Conservation (phyloP, 2,888 invertebrate species). For the Clanis bilineata region DNA sequence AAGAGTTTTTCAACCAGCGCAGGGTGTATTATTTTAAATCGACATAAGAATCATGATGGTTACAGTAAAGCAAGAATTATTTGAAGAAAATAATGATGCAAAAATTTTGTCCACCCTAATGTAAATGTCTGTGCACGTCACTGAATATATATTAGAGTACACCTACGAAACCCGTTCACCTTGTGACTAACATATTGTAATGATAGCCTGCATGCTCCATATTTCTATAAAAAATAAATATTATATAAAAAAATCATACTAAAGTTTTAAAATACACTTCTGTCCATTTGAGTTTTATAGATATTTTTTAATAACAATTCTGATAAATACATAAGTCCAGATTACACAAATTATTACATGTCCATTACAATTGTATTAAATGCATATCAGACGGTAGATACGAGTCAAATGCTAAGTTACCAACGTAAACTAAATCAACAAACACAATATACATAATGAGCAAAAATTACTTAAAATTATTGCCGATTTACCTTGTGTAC, state of each 20-base stretch:
- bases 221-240: neutral
- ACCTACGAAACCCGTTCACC: too few relatives aligned
- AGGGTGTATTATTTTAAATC: too few relatives aligned
- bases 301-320: neutral
- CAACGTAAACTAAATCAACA: neutral
- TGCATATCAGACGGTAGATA: neutral
- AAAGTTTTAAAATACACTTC: slow-evolving; percentile 5
- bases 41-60: too few relatives aligned
- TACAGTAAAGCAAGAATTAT: too few relatives aligned
- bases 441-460: neutral
- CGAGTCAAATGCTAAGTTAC: neutral
- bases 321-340: slow-evolving; percentile 7
- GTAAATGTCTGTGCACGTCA: too few relatives aligned
- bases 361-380: slow-evolving; percentile 10
- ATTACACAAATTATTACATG: slow-evolving; percentile 5
- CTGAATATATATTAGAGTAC: too few relatives aligned
- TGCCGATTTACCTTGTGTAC: neutral
- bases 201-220: neutral
- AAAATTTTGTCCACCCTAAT: too few relatives aligned
- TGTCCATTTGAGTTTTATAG: neutral
- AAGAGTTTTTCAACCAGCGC: too few relatives aligned
- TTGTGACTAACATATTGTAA: neutral
- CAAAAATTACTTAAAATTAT: neutral
- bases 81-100: too few relatives aligned
- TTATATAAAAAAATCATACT: neutral